These are phyloP conservation scores for Nematolebias whitei DNA, from an alignment of 2,113 vertebrate species.

Conservation along the genomic window DNA sequence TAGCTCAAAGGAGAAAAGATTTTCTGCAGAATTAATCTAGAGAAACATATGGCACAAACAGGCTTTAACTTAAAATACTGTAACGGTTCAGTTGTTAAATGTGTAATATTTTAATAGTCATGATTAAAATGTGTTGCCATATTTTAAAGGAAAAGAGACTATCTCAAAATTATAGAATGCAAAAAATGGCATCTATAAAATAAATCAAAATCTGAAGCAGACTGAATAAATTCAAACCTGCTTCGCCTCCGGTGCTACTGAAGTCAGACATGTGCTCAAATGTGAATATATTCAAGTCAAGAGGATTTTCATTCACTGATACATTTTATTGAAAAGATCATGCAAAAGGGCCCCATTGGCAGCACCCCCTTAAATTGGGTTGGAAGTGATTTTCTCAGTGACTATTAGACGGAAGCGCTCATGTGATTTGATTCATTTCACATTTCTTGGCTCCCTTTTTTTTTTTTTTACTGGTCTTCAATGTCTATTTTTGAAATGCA, in stretches of 20 bases:
- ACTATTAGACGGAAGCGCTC: constrained; percentile 51
- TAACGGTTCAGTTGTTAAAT: too few relatives aligned
- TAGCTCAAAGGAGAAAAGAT: constrained; percentile 46
- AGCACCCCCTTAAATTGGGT: constrained; percentile 46
- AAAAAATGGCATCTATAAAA: neutral
- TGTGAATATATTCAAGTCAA: constrained; percentile 43
- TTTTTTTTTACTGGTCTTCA: constrained; percentile 31
- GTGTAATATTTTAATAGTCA: too few relatives aligned
- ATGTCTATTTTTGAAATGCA: constrained; percentile 47
- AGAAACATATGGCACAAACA: neutral
- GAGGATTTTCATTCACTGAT: constrained; percentile 51
- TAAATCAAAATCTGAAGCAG: constrained; percentile 3
- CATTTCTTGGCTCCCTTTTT: constrained; percentile 46
- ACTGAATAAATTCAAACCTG: constrained; percentile 2
- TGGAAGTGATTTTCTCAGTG: constrained; percentile 53
- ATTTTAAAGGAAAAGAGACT: too few relatives aligned
- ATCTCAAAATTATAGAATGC: neutral
- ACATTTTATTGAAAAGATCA: constrained; percentile 51
- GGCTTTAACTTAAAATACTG: neutral
- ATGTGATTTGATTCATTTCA: constrained; percentile 55
- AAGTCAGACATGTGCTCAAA: constrained; percentile 24
- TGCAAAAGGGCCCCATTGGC: constrained; percentile 36
- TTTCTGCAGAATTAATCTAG: constrained; percentile 49
- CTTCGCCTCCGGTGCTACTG: constrained; percentile 7
- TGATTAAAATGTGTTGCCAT: too few relatives aligned